A percentile compares a stretch with the other conserved stretches of the same genome.
phyloP scores from a whole-genome alignment of 2,888 invertebrate species.

The Philereme transversata region DNA sequence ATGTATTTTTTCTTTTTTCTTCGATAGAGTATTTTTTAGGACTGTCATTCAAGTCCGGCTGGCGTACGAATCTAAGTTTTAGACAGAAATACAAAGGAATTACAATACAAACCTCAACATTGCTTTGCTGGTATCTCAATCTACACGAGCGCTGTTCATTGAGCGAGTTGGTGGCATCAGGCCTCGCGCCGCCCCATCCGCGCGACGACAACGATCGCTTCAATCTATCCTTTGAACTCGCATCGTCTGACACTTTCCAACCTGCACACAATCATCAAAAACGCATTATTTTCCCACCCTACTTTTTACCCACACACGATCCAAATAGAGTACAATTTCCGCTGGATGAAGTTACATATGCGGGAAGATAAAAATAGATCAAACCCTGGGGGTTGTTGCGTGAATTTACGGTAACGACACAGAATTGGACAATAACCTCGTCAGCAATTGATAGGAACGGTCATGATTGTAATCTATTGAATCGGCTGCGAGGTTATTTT shows the following conservation, averaged over 20 bases:
- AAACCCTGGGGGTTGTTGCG: constrained; percentile 41
- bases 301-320: constrained; percentile 18
- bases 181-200: constrained; percentile 82
- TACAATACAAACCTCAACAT: constrained; percentile 87
- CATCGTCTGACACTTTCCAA: constrained; percentile 95
- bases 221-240: constrained; percentile 82
- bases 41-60: too few relatives aligned
- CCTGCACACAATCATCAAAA: constrained; percentile 66
- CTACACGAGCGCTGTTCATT: constrained; percentile 88
- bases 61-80: too few relatives aligned
- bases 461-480: constrained; percentile 39
- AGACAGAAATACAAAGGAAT: too few relatives aligned
- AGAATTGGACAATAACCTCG: constrained; percentile 41
- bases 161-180: constrained; percentile 87
- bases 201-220: constrained; percentile 85
- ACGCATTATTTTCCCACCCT: constrained; percentile 9
- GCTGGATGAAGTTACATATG: constrained; percentile 26
- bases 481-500: constrained; percentile 32
- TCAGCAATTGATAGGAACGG: constrained; percentile 41
- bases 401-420: constrained; percentile 41
- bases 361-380: constrained; percentile 43
- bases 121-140: constrained; percentile 95
- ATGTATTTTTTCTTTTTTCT: too few relatives aligned
- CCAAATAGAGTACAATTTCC: constrained; percentile 33
- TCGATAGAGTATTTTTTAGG: too few relatives aligned